Percentiles rank a stretch among this genome's conserved stretches.
Conservation (phyloP, 1,140 invertebrate genomes). For the Papilio aristodemus region DNA sequence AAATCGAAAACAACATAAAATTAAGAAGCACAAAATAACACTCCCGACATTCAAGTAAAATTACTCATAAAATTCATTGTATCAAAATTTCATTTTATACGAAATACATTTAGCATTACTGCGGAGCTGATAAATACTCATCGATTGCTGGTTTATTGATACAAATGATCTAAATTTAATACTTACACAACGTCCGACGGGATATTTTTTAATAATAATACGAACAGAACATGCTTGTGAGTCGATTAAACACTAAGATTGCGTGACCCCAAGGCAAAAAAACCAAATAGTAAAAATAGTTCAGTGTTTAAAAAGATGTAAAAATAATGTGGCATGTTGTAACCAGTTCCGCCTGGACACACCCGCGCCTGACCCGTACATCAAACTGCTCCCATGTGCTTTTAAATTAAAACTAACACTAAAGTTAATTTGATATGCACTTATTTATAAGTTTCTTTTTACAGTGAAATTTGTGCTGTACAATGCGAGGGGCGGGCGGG, state of each 20-base stretch:
- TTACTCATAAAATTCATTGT: slow-evolving; percentile 37
- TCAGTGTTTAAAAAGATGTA: slow-evolving; percentile 6
- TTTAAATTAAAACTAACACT: slow-evolving; percentile 69
- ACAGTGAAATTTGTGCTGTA: slow-evolving; percentile 78
- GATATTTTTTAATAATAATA: slow-evolving; percentile 21
- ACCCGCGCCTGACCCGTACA: slow-evolving; percentile 34
- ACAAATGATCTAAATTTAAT: slow-evolving; percentile 27
- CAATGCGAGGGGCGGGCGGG: slow-evolving; percentile 50
- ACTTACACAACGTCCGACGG: slow-evolving; percentile 41
- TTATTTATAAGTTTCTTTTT: slow-evolving; percentile 73
- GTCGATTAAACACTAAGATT: slow-evolving; percentile 14
- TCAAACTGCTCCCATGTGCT: slow-evolving; percentile 44
- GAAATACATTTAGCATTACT: slow-evolving; percentile 25
- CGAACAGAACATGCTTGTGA: slow-evolving; percentile 3
- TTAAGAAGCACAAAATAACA: slow-evolving; percentile 35
- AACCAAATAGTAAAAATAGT: slow-evolving; percentile 12
- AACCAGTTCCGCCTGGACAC: slow-evolving; percentile 40
- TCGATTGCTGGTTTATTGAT: neutral
- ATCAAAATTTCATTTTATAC: slow-evolving; percentile 37
- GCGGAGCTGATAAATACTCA: slow-evolving; percentile 16
- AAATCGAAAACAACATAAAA: slow-evolving; percentile 36
- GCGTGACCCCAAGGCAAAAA: neutral
- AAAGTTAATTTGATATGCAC: slow-evolving; percentile 77
- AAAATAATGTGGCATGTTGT: slow-evolving; percentile 31
- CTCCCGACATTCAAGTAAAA: slow-evolving; percentile 34